Evolutionary conservation across 2,113 vertebrate species (phyloP).

Genomic region (Clarias magur): DNA sequence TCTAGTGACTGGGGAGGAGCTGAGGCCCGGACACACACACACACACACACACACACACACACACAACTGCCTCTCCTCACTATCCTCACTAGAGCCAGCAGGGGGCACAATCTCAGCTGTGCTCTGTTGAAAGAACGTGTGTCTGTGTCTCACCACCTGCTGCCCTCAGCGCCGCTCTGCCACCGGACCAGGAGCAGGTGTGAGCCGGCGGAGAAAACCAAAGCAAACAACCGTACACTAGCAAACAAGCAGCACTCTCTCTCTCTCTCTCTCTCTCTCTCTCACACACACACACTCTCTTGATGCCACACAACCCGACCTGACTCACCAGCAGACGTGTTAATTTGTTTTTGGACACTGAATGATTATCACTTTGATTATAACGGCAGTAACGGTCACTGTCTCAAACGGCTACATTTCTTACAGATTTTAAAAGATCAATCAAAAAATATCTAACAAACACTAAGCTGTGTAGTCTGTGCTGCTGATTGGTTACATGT

Average conservation of each 20-base stretch:
- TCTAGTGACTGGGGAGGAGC: not conserved
- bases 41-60: constrained; percentile 4
- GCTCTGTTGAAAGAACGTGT: not conserved
- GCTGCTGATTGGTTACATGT: no score
- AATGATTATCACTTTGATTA: no score
- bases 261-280: not conserved
- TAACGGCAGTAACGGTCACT: no score
- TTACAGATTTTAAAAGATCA: no score
- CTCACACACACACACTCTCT: not conserved
- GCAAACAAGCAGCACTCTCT: not conserved
- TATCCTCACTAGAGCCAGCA: constrained; percentile 35
- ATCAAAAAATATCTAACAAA: no score
- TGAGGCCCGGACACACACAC: not conserved
- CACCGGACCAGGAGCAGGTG: constrained; percentile 56
- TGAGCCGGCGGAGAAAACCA: constrained; percentile 47
- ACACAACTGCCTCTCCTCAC: not conserved
- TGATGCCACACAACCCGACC: not conserved
- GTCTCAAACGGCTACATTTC: no score
- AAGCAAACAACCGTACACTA: constrained; percentile 47
- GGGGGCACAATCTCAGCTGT: constrained; percentile 40
- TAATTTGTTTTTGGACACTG: no score
- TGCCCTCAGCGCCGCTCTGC: constrained; percentile 12
- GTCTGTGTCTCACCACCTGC: constrained; percentile 15
- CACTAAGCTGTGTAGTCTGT: no score
- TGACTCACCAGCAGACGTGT: no score